Percentiles rank a stretch among this genome's conserved stretches.
Evolutionary conservation across 2,888 invertebrate species (phyloP).

Genomic region (Aporophyla nigra): DNA sequence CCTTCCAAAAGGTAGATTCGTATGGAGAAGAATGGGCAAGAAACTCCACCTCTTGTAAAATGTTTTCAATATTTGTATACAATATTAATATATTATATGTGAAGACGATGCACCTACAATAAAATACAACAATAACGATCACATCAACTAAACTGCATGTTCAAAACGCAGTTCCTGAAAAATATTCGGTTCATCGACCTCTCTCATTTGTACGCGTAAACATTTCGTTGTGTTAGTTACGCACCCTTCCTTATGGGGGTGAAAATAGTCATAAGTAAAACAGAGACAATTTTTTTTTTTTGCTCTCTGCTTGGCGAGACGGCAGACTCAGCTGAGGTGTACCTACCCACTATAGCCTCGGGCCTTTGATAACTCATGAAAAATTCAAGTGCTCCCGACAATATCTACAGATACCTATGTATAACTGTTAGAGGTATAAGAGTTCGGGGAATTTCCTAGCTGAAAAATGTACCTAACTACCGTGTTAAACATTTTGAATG

Average conservation of each 20-base stretch:
- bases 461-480: neutral
- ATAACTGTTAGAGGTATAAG: constrained; percentile 33
- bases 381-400: constrained; percentile 82
- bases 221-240: constrained; percentile 75
- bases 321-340: constrained; percentile 69
- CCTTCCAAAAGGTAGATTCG: too few species aligned
- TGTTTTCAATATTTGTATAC: too few species aligned
- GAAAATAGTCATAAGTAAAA: constrained; percentile 79
- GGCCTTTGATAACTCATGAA: constrained; percentile 87
- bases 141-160: neutral
- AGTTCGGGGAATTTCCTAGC: constrained; percentile 9
- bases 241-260: constrained; percentile 73
- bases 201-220: constrained; percentile 72
- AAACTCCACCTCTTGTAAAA: too few species aligned
- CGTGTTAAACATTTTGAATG: neutral
- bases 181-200: constrained; percentile 71
- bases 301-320: constrained; percentile 67
- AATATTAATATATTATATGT: too few species aligned
- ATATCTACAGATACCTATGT: constrained; percentile 66
- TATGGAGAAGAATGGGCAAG: too few species aligned
- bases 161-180: constrained; percentile 37
- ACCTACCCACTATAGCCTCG: constrained; percentile 65
- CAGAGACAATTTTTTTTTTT: constrained; percentile 74
- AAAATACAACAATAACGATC: neutral
- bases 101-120: too few species aligned